Evolutionary conservation across 2,797 vertebrate species (phyloP), one percentile per base, ranked within the genome.

Genomic region (Scleropages formosus): DNA sequence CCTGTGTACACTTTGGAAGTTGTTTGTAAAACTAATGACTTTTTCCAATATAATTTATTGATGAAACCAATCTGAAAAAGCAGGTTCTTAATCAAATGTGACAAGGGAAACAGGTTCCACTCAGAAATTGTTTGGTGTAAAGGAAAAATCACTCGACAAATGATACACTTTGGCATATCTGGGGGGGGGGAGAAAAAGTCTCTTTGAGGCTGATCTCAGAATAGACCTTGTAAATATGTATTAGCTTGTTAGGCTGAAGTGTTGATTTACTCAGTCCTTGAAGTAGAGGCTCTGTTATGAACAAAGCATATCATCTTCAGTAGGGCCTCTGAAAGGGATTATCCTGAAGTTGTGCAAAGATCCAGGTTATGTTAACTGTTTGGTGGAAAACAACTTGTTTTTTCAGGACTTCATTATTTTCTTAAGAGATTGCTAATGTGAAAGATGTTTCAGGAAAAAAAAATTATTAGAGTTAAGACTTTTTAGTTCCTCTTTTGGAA

Each of bases 11-110:
- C 88, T 94, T 92, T 89, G 85, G 88, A 89, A 91, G 89, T 87
- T 88, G 91, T 90, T 93, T 90, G 89, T 90, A 92, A 93, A 91
- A 89, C 87, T 92, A 92, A 88, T 86, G 87, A 89, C 91, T 93
- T 89, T 75, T 80, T 84, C 84, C 90, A 85, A 80, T 80, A 77
- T 90, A 93, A 93, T 92, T 92, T 93, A 93, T 94, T 91, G 91
- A 92, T 95, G 90, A 85, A 83, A 82, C 87, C 86, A 89, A 93
- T 89, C 91, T 95, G 93, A 95, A 91, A 93, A 93, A 95, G 91
- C 86, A 84, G 81, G 85, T 82, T 85, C 93, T 93, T 95, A 95
- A 96, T 95, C 91, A 91, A 91, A 89, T 91, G 84, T 90, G 93
- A 92, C 91, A 91, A 88, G 85, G 90, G 85, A 92, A 92, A 83